These are phyloP conservation scores for Pelmatolapia mariae DNA, from an alignment of 2,113 vertebrate genomes.

Conservation along the genomic window DNA sequence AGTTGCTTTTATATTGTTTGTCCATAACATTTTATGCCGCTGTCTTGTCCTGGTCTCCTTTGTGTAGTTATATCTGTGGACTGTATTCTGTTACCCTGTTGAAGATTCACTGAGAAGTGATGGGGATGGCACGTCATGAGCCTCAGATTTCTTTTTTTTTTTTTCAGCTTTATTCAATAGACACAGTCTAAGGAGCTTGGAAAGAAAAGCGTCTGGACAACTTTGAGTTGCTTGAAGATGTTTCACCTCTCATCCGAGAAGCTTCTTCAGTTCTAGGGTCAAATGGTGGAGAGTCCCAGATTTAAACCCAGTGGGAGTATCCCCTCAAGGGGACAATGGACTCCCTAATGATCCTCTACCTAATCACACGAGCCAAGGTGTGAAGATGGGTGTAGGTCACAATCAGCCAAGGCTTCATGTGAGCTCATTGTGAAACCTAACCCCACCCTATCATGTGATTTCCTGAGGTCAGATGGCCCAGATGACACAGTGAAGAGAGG, in stretches of 20 bases:
- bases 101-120: not conserved
- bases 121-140: not conserved
- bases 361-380: not conserved
- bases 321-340: not conserved
- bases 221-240: not conserved
- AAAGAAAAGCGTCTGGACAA: not conserved
- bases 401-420: not conserved
- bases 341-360: not conserved
- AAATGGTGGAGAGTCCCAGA: not conserved
- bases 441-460: not conserved
- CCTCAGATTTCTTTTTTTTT: not conserved
- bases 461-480: not conserved
- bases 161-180: accelerated
- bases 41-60: not conserved
- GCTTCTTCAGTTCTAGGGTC: not conserved
- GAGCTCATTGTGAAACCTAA: not conserved
- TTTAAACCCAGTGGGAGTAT: not conserved
- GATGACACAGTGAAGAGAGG: not conserved
- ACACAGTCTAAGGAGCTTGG: not conserved
- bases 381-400: not conserved
- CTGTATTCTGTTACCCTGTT: not conserved
- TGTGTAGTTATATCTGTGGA: not conserved
- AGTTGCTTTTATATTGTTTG: not conserved
- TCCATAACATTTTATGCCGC: not conserved
- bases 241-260: not conserved